Conservation (phyloP, 2,888 invertebrate genomes). For the Aspidiotus rigidus region DNA sequence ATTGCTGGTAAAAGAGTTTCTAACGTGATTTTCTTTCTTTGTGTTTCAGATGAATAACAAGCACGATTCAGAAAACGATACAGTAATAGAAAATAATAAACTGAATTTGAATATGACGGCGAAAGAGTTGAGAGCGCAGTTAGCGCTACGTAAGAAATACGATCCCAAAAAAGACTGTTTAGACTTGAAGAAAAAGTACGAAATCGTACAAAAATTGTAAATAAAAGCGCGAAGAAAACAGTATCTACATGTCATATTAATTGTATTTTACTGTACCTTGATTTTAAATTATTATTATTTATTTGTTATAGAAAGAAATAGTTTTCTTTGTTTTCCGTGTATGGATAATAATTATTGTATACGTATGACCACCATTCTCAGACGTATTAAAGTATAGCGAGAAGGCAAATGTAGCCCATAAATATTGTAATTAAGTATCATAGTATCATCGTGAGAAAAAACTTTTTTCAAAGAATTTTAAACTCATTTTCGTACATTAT, state of each 20-base stretch:
- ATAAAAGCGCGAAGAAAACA: background rate
- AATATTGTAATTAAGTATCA: no score
- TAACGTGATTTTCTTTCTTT: background rate
- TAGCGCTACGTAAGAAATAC: conserved; percentile 76
- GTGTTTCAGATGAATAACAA: conserved; percentile 18
- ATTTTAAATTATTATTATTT: conserved; percentile 6
- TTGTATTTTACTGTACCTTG: background rate
- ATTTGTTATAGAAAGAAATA: background rate
- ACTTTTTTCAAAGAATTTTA: no score
- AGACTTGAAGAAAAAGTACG: conserved; percentile 86
- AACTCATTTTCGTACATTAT: no score
- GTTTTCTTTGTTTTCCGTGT: background rate
- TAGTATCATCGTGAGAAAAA: no score
- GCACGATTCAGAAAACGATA: conserved; percentile 19
- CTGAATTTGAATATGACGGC: conserved; percentile 81
- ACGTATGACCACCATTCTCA: no score
- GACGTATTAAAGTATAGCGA: no score
- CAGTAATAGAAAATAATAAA: conserved; percentile 32
- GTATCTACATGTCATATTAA: background rate
- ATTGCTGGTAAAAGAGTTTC: background rate
- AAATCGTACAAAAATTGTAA: conserved; percentile 86
- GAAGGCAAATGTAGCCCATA: no score
- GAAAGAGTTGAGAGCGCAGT: conserved; percentile 78
- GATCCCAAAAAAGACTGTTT: conserved; percentile 84
- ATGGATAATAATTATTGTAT: background rate